Percentiles rank a stretch among this genome's conserved stretches.
These are phyloP conservation scores for Rhinophrynus dorsalis DNA, from an alignment of 2,797 vertebrate genomes.

Conservation along the genomic window DNA sequence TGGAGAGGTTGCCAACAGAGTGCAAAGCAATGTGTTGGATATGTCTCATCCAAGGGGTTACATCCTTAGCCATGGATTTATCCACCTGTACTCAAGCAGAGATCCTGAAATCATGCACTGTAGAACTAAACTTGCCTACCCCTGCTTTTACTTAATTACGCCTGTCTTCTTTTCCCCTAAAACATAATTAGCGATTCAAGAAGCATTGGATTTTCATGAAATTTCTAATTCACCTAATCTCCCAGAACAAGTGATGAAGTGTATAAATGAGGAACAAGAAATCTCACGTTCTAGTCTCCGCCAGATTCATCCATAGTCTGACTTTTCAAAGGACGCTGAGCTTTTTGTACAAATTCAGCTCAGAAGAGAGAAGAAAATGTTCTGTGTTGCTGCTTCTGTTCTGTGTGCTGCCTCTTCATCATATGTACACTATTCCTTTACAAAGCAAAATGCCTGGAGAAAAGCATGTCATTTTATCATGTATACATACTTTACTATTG, in stretches of 20 bases:
- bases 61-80: too few species aligned
- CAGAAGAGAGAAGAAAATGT: background rate
- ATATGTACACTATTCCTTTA: conserved; percentile 1
- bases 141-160: too few species aligned
- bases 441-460: background rate
- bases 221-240: background rate
- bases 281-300: background rate
- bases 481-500: conserved; percentile 16
- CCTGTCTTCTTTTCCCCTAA: too few species aligned
- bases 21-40: too few species aligned
- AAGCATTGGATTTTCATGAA: background rate
- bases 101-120: too few species aligned
- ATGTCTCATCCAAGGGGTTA: too few species aligned
- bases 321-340: background rate
- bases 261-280: background rate
- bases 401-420: conserved; percentile 7
- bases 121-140: too few species aligned
- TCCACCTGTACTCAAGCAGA: too few species aligned
- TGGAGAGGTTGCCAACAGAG: too few species aligned
- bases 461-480: conserved; percentile 12
- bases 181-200: background rate
- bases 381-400: background rate
- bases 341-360: background rate
- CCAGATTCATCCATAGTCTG: background rate
- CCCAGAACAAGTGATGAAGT: background rate